A percentile compares a stretch with the other conserved stretches of the same genome.
Conservation (phyloP, 2,113 vertebrate species). For the Rutilus rutilus region DNA sequence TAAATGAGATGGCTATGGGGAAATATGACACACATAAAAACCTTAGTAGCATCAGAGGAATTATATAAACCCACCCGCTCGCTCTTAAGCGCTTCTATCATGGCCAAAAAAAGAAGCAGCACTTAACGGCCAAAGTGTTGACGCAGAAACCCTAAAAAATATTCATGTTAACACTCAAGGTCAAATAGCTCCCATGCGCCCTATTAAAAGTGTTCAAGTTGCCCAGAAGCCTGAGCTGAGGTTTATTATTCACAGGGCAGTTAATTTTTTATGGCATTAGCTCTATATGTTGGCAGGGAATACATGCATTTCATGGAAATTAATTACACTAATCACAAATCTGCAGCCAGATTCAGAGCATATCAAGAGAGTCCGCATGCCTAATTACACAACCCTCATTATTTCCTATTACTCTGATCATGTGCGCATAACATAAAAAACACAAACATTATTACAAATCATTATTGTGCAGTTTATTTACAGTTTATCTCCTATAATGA, state of each 20-base stretch:
- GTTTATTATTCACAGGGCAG: slow-evolving; percentile 53
- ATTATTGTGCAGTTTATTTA: background rate
- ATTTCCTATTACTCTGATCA: background rate
- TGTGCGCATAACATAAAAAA: background rate
- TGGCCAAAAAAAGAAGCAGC: slow-evolving; percentile 18
- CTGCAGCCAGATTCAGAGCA: slow-evolving; percentile 3
- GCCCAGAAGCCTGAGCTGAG: slow-evolving; percentile 2
- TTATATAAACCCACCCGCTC: slow-evolving; percentile 15
- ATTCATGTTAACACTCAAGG: slow-evolving; percentile 56
- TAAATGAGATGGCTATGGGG: slow-evolving; percentile 11
- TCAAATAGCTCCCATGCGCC: slow-evolving; percentile 50
- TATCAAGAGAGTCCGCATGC: slow-evolving; percentile 2
- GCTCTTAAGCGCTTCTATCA: slow-evolving; percentile 31
- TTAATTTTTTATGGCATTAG: slow-evolving; percentile 47
- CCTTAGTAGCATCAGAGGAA: slow-evolving; percentile 18
- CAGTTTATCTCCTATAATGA: background rate
- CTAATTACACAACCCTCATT: background rate
- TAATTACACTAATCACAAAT: slow-evolving; percentile 17
- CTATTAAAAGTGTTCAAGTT: slow-evolving; percentile 34
- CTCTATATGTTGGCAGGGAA: slow-evolving; percentile 28
- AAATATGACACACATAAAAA: slow-evolving; percentile 27
- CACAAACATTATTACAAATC: background rate
- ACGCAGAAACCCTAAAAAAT: slow-evolving; percentile 47
- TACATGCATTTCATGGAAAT: slow-evolving; percentile 16
- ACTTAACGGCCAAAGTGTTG: slow-evolving; percentile 41